A percentile compares a stretch with the other conserved stretches of the same genome.
phyloP scores from a whole-genome alignment of 2,888 invertebrate genomes.

The Aphidius colemani region DNA sequence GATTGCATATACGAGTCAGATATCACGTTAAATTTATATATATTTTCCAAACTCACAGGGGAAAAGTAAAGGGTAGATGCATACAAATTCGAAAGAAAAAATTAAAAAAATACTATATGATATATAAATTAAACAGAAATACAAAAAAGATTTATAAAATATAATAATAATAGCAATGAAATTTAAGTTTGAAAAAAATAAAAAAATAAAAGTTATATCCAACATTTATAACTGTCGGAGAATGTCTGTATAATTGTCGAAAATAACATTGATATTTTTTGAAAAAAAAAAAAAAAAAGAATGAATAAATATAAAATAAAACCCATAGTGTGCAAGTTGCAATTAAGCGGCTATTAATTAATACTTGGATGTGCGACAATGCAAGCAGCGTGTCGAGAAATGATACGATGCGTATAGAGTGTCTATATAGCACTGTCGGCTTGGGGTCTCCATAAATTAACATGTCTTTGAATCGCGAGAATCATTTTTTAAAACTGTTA shows the following conservation, averaged over 20 bases:
- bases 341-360: conserved; percentile 53
- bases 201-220: not conserved
- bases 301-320: conserved; percentile 9
- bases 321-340: conserved; percentile 24
- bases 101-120: conserved; percentile 1
- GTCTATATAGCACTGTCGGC: conserved; percentile 28
- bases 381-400: not conserved
- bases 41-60: conserved; percentile 8
- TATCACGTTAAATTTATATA: conserved; percentile 19
- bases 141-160: not conserved
- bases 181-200: not conserved
- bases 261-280: conserved; percentile 15
- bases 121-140: too few species aligned
- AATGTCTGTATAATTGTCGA: conserved; percentile 25
- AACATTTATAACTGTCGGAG: too few species aligned
- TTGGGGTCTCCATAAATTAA: conserved; percentile 56
- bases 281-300: conserved; percentile 19
- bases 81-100: not conserved
- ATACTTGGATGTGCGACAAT: conserved; percentile 28
- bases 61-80: not conserved
- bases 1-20: conserved; percentile 18
- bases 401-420: not conserved
- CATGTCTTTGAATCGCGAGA: conserved; percentile 56
- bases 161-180: not conserved
- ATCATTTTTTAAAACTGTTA: conserved; percentile 55